Base-by-base conservation (phyloP, 1,140 invertebrate genomes). In the Euura saliciscinereae region DNA sequence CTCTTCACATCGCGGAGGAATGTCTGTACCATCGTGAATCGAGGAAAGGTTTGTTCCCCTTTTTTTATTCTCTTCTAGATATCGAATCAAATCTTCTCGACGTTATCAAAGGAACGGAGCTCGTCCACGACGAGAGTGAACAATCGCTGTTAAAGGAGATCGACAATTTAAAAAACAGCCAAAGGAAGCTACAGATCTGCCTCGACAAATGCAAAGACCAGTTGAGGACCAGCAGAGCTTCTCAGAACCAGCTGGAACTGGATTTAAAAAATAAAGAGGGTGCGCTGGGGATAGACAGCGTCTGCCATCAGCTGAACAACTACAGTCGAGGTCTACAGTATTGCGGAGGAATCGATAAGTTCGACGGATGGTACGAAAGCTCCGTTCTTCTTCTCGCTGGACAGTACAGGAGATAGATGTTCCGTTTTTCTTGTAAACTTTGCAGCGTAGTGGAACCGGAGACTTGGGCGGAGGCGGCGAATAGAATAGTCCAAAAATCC, bases 1-100 rank as follows among this genome's bases (percentile, higher is more conserved):
- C 96, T 0, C 84, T 98, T 51, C 95, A 97, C 77, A 95, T 98
- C 68, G 94, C 95, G 11, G 95, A 98, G 86, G 96, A 98, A 84
- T 97, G 96, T 84, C 88, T 98, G 13, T 97, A 97, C 84, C 93
- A 97, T 81, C 89, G 96, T 71, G 96, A 98, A 89, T 94, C 94
- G 72, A 89, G 96, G 74, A 92, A 94, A 87, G 95, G 94, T 92
- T 80, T 44, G 59, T 70, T 46, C 7, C 65, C 69, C 45, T 43
- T 44, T 2, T 51, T 8, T 68, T 68, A 8, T 42, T 68, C 10
- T 10, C 10, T 10, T 11, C 10, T 13, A 64, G 59, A 11, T 11
- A 64, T 10, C 13, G 10, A 64, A 10, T 64, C 10, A 64, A 10
- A 11, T 13, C 10, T 13, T 11, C 59, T 11, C 1, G 28, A 28